Conservation (phyloP, 2,113 vertebrate species). For the Coptodon bakossiorum region DNA sequence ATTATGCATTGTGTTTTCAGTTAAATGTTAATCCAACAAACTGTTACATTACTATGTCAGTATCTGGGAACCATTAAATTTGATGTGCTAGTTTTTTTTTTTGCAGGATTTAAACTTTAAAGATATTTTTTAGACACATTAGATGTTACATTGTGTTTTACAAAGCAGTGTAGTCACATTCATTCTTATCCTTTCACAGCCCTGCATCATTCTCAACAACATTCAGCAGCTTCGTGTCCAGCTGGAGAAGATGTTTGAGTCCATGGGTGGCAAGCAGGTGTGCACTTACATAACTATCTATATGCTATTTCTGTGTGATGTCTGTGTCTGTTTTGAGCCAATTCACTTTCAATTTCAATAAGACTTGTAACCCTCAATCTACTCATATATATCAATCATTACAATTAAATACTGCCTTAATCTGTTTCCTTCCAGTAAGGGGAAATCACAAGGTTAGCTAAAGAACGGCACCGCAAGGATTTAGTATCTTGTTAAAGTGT, state of each 20-base stretch:
- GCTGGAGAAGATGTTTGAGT: constrained; percentile 98
- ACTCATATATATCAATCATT: neutral
- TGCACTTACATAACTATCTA: neutral
- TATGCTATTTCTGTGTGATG: neutral
- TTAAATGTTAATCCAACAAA: neutral
- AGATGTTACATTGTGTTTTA: neutral
- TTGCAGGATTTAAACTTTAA: neutral
- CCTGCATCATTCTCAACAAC: constrained; percentile 96
- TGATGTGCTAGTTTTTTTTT: neutral
- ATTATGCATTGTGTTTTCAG: neutral
- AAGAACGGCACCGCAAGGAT: neutral
- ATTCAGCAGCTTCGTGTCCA: constrained; percentile 94
- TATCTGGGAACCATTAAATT: neutral
- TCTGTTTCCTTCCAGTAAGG: neutral
- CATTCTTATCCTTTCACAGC: constrained; percentile 62
- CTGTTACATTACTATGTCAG: neutral
- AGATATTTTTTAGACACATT: neutral
- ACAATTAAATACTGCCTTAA: neutral
- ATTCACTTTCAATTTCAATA: neutral
- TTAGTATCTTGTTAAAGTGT: neutral
- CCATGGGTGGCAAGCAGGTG: constrained; percentile 98
- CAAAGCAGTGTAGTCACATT: neutral
- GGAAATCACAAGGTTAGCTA: neutral
- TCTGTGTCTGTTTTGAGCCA: neutral
- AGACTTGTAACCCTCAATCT: neutral